Base-by-base conservation (phyloP, 2,888 invertebrate species). In the Tigriopus californicus region DNA sequence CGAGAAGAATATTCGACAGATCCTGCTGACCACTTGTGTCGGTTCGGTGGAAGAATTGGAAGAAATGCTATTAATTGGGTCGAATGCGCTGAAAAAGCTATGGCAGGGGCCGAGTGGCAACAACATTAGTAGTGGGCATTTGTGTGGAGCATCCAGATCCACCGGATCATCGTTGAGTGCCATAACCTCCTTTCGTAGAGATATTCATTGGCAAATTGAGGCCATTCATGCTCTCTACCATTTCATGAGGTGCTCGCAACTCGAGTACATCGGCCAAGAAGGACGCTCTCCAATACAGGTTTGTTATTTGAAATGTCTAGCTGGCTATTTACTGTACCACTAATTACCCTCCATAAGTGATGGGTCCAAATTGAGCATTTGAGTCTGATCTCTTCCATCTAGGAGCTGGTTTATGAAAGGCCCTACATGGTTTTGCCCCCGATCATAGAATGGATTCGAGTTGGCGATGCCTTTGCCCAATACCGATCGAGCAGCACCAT, bases 171-270 rank as follows among this genome's bases (percentile, higher is more conserved):
- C 42, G 8, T 44, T 22, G 46, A 13, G 18, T 54, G 40, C 2
- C 41, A 6, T 40, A n/a, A 41, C 18, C 11, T 46, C 56, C 41
- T n/a, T 22, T 3, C 48, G 41, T 8, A n/a, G 12, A 8, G 63
- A 62, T 62, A 65, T 66, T 47, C 66, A 65, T 49, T 72, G 72
- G 72, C 67, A 67, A 6, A 75, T 80, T 18, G 75, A 80, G 46
- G 88, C 88, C 0, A 77, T 88, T 52, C 79, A 83, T 53, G 81
- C 87, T 1, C 74, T 90, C 1, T 90, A 88, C 71, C 89, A 90
- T 71, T 90, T 88, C 69, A 89, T 90, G 89, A 75, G 88, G 52
- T 90, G 90, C 71, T 87, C 88, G 0, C 89, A 85, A 76, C 49
- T 60, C 1, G 47, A 60, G 77, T 82, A 65, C 61, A 62, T 61